Evolutionary conservation across 2,888 invertebrate genomes (phyloP).

Genomic region (Ceramica pisi): DNA sequence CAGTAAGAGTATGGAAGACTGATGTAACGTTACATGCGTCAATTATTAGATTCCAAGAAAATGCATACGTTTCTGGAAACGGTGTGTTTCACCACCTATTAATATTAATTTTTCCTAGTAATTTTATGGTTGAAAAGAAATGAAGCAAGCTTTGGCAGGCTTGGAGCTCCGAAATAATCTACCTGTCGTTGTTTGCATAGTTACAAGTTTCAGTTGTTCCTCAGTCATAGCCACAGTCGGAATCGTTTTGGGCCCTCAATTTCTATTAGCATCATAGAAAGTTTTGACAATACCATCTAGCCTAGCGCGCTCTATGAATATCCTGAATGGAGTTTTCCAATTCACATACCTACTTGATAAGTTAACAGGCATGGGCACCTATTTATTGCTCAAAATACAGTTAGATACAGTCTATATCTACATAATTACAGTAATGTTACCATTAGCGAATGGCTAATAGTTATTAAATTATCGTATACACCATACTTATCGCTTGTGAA

Average conservation of each 20-base stretch:
- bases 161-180: neutral
- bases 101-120: neutral
- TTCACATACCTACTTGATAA: neutral
- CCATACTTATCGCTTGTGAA: constrained; percentile 71
- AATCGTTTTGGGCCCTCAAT: neutral
- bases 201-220: neutral
- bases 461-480: constrained; percentile 74
- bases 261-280: neutral
- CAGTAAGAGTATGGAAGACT: constrained; percentile 50
- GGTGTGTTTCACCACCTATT: no score
- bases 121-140: neutral
- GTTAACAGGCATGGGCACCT: neutral
- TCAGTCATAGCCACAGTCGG: neutral
- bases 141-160: neutral
- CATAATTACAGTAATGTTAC: constrained; percentile 65
- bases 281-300: neutral
- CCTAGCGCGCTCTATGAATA: no score
- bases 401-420: constrained; percentile 55
- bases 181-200: neutral
- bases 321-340: neutral
- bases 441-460: constrained; percentile 67
- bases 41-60: constrained; percentile 40
- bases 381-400: constrained; percentile 39
- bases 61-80: neutral
- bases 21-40: constrained; percentile 41